These are phyloP conservation scores for Drosophila cardini DNA, from an alignment of 1,140 invertebrate species.

Conservation along the genomic window DNA sequence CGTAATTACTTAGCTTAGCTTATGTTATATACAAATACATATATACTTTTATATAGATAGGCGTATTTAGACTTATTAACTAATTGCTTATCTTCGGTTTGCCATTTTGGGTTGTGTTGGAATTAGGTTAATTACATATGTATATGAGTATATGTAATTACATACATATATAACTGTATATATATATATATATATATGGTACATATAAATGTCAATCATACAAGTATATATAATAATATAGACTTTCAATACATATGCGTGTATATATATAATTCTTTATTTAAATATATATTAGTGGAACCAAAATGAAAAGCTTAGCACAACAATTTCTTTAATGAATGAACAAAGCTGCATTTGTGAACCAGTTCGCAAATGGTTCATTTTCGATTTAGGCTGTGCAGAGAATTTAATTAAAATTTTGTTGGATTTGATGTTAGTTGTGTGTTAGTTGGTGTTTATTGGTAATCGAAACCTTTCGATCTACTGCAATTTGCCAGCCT, in stretches of 20 bases:
- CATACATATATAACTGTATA: conserved; percentile 60
- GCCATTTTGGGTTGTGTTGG: conserved; percentile 28
- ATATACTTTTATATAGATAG: conserved; percentile 70
- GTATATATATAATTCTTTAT: conserved; percentile 36
- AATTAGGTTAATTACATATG: conserved; percentile 59
- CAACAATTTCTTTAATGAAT: conserved; percentile 50
- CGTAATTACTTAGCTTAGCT: conserved; percentile 75
- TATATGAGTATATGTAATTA: conserved; percentile 27
- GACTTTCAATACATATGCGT: conserved; percentile 61
- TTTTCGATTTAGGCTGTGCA: conserved; percentile 11
- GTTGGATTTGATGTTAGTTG: neutral
- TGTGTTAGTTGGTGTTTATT: neutral
- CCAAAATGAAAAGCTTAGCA: conserved; percentile 71
- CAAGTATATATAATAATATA: conserved; percentile 65
- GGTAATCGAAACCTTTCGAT: conserved; percentile 46
- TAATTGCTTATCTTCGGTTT: conserved; percentile 57
- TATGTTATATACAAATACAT: conserved; percentile 75
- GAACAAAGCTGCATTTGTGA: conserved; percentile 19
- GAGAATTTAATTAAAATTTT: conserved; percentile 15
- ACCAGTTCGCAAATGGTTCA: conserved; percentile 25
- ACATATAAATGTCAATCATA: conserved; percentile 71
- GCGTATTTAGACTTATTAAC: conserved; percentile 64
- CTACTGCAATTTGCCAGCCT: conserved; percentile 6
- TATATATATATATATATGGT: conserved; percentile 73
- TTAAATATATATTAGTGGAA: conserved; percentile 58